phyloP scores from a whole-genome alignment of 2,113 vertebrate genomes.

The Turdus rufiventris region DNA sequence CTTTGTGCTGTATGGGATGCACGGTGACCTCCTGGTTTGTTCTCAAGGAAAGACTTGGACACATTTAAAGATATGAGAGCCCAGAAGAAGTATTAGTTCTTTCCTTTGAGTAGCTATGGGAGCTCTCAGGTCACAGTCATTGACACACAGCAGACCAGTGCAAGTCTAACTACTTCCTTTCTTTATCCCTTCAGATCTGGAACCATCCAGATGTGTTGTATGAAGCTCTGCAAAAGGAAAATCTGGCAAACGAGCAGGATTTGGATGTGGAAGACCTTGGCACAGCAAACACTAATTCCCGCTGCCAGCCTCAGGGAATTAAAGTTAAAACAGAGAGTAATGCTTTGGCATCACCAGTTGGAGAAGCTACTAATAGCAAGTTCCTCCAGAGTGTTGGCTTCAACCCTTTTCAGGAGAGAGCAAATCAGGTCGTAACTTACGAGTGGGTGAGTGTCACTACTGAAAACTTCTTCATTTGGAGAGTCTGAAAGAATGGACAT shows the following conservation, averaged over 20 bases:
- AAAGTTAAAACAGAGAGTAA: conserved; percentile 84
- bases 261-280: conserved; percentile 93
- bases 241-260: conserved; percentile 92
- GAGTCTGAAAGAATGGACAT: neutral
- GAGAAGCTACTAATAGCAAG: conserved; percentile 86
- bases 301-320: conserved; percentile 81
- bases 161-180: neutral
- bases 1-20: neutral
- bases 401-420: conserved; percentile 87
- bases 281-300: conserved; percentile 74
- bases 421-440: conserved; percentile 96
- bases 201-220: conserved; percentile 97
- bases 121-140: neutral
- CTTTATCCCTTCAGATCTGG: conserved; percentile 85
- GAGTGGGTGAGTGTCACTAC: conserved; percentile 86
- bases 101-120: neutral
- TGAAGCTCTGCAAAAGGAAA: conserved; percentile 95
- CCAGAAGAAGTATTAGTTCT: neutral
- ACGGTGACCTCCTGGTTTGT: neutral
- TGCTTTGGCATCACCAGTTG: conserved; percentile 73
- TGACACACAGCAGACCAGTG: neutral
- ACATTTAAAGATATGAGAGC: neutral
- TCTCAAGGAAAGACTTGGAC: neutral
- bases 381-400: conserved; percentile 79
- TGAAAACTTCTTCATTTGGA: neutral